Conservation (phyloP, 2,797 vertebrate species). For the Pelodytes ibericus region DNA sequence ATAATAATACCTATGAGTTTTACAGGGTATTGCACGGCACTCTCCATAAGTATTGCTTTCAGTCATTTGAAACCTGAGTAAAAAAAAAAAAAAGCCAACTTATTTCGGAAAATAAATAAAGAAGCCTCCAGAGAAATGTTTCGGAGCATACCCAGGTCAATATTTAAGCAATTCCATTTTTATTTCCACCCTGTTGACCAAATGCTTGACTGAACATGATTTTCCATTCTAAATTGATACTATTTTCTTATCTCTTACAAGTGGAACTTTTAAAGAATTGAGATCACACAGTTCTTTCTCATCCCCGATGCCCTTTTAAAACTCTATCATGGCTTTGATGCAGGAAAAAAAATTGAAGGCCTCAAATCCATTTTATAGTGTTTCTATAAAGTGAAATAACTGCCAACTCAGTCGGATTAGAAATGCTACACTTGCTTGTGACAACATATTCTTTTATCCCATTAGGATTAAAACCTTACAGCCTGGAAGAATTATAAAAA, state of each 20-base stretch:
- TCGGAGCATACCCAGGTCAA: constrained; percentile 55
- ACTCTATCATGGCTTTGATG: constrained; percentile 10
- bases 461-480: constrained; percentile 36
- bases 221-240: constrained; percentile 56
- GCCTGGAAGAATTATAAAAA: neutral
- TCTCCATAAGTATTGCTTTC: too few species aligned
- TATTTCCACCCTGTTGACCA: constrained; percentile 43
- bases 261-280: constrained; percentile 32
- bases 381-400: constrained; percentile 30
- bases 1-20: too few species aligned
- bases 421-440: constrained; percentile 2
- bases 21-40: too few species aligned
- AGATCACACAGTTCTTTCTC: constrained; percentile 26
- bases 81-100: too few species aligned
- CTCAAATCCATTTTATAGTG: constrained; percentile 9
- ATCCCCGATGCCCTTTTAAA: constrained; percentile 40
- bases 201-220: constrained; percentile 39
- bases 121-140: neutral
- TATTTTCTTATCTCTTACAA: constrained; percentile 48
- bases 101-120: neutral
- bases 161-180: constrained; percentile 56
- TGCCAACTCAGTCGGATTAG: constrained; percentile 36
- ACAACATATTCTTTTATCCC: neutral
- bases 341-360: neutral
- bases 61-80: too few species aligned